Conservation (phyloP, 2,113 vertebrate genomes). For the Struthio camelus region DNA sequence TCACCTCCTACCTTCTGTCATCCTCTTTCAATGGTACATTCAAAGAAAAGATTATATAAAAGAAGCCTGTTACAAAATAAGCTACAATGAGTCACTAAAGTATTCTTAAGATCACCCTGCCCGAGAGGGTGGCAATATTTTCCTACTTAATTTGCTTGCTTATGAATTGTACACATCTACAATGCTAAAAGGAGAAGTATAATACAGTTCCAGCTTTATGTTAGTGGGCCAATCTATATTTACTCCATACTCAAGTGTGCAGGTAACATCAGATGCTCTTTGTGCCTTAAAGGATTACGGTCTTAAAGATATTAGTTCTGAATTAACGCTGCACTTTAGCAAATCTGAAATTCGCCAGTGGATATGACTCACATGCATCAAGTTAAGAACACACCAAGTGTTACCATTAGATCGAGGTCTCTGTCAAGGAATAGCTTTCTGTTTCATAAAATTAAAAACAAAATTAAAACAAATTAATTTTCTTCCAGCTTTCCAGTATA, state of each 20-base stretch:
- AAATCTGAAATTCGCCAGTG: not conserved
- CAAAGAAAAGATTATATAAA: constrained; percentile 59
- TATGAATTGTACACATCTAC: constrained; percentile 37
- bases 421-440: not conserved
- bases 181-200: constrained; percentile 22
- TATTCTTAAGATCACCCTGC: constrained; percentile 52
- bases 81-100: constrained; percentile 62
- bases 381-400: not conserved
- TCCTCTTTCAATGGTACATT: constrained; percentile 56
- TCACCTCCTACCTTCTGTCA: constrained; percentile 56
- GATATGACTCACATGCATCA: not conserved
- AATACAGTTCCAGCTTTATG: not conserved
- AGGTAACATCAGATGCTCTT: not conserved
- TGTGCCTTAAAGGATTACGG: not conserved
- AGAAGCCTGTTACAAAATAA: constrained; percentile 66
- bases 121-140: constrained; percentile 38
- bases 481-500: not conserved
- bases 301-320: not conserved
- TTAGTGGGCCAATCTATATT: not conserved
- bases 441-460: not conserved
- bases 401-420: not conserved
- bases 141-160: constrained; percentile 55
- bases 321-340: not conserved
- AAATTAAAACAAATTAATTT: not conserved
- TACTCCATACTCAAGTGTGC: constrained; percentile 3